Evolutionary conservation across 2,797 vertebrate genomes (phyloP).

Genomic region (Bradypodion pumilum): DNA sequence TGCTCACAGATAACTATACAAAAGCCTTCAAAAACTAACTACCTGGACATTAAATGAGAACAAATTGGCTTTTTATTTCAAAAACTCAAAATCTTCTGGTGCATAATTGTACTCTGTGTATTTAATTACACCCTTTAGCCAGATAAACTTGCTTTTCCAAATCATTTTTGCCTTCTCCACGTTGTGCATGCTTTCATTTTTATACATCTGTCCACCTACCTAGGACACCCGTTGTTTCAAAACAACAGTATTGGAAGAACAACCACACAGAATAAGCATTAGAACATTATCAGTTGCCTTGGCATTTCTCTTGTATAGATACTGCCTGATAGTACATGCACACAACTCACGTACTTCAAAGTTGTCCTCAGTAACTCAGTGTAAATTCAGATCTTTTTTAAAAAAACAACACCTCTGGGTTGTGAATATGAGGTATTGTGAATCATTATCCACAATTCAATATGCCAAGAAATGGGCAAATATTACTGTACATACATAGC

Average conservation of each 20-base stretch:
- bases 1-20: background rate
- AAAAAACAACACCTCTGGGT: no score
- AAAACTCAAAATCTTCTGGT: conserved; percentile 33
- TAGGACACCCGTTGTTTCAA: conserved; percentile 6
- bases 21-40: conserved; percentile 31
- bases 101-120: conserved; percentile 27
- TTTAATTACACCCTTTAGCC: conserved; percentile 29
- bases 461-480: no score
- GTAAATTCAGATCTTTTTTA: background rate
- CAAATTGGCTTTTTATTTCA: conserved; percentile 26
- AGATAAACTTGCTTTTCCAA: background rate
- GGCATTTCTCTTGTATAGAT: background rate
- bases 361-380: background rate
- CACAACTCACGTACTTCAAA: background rate
- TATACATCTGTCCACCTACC: background rate
- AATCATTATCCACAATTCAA: no score
- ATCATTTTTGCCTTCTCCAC: conserved; percentile 14
- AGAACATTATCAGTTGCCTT: conserved; percentile 30
- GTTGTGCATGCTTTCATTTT: background rate
- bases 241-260: background rate
- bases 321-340: conserved; percentile 14
- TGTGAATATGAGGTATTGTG: no score
- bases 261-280: background rate
- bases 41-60: conserved; percentile 23
- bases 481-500: no score